Evolutionary conservation across 2,888 invertebrate genomes (phyloP).

Genomic region (Scotopteryx bipunctaria): DNA sequence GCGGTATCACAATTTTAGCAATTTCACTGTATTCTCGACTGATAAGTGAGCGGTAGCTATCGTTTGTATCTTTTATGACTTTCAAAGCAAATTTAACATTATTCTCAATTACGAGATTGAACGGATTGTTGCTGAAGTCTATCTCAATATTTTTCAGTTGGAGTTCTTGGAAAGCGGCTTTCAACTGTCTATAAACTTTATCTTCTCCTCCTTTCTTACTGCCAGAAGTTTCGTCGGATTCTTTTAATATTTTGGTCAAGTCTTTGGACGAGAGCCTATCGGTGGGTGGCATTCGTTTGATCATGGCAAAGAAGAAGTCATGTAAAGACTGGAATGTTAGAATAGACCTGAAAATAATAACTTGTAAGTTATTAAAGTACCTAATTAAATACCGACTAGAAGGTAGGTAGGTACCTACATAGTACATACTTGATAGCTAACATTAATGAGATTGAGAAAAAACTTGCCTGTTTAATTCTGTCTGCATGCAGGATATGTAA

Average conservation of each 20-base stretch:
- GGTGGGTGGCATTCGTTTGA: constrained; percentile 63
- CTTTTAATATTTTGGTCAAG: constrained; percentile 62
- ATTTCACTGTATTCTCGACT: constrained; percentile 67
- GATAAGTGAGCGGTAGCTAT: constrained; percentile 59
- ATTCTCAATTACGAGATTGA: constrained; percentile 68
- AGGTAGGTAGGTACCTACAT: too few relatives aligned
- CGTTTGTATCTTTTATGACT: constrained; percentile 62
- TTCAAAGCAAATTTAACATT: constrained; percentile 69
- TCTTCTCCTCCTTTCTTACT: constrained; percentile 67
- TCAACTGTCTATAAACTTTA: constrained; percentile 65
- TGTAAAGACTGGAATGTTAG: constrained; percentile 74
- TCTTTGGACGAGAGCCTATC: constrained; percentile 68
- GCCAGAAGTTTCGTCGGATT: constrained; percentile 60
- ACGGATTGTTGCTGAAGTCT: constrained; percentile 72
- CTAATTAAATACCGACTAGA: too few relatives aligned
- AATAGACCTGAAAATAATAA: constrained; percentile 68
- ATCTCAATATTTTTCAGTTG: constrained; percentile 65
- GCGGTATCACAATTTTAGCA: constrained; percentile 56
- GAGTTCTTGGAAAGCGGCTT: constrained; percentile 62
- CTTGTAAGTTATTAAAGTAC: too few relatives aligned
- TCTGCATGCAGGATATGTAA: constrained; percentile 82
- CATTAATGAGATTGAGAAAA: too few relatives aligned
- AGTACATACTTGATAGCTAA: too few relatives aligned
- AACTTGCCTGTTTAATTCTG: constrained; percentile 84
- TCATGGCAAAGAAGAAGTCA: constrained; percentile 71